These are phyloP conservation scores for Spodoptera litura DNA, from an alignment of 1,140 invertebrate genomes.

Conservation along the genomic window DNA sequence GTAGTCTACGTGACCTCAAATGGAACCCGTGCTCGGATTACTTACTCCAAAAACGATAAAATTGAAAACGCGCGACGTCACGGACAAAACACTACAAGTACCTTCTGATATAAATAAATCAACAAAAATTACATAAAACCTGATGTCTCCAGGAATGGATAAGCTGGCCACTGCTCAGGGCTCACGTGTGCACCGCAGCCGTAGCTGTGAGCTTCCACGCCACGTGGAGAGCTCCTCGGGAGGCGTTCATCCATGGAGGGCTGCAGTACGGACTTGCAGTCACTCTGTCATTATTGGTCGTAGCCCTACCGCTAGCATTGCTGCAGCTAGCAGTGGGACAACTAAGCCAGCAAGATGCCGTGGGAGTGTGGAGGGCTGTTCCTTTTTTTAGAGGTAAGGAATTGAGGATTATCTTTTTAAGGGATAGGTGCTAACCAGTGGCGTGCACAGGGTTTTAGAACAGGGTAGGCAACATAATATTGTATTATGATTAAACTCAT, in stretches of 20 bases:
- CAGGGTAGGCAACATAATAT: too few species aligned
- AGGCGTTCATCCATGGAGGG: slow-evolving; percentile 85
- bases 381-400: slow-evolving; percentile 92
- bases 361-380: slow-evolving; percentile 92
- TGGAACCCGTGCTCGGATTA: too few species aligned
- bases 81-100: too few species aligned
- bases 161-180: slow-evolving; percentile 62
- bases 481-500: too few species aligned
- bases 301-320: slow-evolving; percentile 91
- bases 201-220: slow-evolving; percentile 85
- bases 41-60: too few species aligned
- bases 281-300: slow-evolving; percentile 87
- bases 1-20: too few species aligned
- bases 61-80: too few species aligned
- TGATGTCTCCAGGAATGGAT: slow-evolving; percentile 59
- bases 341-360: slow-evolving; percentile 91
- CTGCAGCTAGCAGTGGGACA: slow-evolving; percentile 93
- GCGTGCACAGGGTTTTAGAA: too few species aligned
- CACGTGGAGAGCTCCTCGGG: slow-evolving; percentile 85
- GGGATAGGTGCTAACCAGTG: too few species aligned
- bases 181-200: slow-evolving; percentile 83
- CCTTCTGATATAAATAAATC: not conserved
- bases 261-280: slow-evolving; percentile 90
- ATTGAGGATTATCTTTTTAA: not conserved
- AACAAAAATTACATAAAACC: not conserved